Evolutionary conservation across 1,140 invertebrate genomes (phyloP).

Genomic region (Cherax destructor): DNA sequence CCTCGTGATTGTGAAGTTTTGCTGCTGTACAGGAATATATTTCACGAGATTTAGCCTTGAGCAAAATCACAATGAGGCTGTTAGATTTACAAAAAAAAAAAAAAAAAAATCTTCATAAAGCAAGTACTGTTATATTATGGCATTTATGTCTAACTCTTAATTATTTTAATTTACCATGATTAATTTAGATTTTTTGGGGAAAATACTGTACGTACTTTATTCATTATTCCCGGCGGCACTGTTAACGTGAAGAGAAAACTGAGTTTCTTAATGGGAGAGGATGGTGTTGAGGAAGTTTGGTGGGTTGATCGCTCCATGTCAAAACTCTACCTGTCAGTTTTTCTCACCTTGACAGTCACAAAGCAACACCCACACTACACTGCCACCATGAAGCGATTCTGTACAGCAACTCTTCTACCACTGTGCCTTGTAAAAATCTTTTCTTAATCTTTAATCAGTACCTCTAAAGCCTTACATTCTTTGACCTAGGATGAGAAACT

Average conservation of each 20-base stretch:
- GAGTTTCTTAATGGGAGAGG: constrained; percentile 30
- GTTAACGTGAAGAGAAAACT: neutral
- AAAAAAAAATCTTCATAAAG: neutral
- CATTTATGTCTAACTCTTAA: neutral
- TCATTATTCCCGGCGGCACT: neutral
- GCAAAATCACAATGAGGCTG: neutral
- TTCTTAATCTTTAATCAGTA: constrained; percentile 39
- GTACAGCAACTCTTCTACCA: constrained; percentile 53
- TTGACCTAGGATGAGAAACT: constrained; percentile 48
- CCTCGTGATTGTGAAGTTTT: neutral
- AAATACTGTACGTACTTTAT: neutral
- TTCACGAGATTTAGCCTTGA: neutral
- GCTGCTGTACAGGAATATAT: neutral
- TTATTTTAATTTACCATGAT: neutral
- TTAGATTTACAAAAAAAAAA: neutral
- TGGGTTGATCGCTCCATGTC: constrained; percentile 39
- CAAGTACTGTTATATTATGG: neutral
- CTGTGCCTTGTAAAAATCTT: constrained; percentile 41
- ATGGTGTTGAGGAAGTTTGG: constrained; percentile 45
- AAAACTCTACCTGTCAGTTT: constrained; percentile 32
- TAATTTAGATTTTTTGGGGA: neutral
- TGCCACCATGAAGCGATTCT: constrained; percentile 49
- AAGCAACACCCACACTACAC: constrained; percentile 61
- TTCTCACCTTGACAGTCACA: constrained; percentile 55
- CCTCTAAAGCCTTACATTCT: constrained; percentile 52